Evolutionary conservation across 2,888 invertebrate species (phyloP).

Genomic region (Leptinotarsa haldemani): DNA sequence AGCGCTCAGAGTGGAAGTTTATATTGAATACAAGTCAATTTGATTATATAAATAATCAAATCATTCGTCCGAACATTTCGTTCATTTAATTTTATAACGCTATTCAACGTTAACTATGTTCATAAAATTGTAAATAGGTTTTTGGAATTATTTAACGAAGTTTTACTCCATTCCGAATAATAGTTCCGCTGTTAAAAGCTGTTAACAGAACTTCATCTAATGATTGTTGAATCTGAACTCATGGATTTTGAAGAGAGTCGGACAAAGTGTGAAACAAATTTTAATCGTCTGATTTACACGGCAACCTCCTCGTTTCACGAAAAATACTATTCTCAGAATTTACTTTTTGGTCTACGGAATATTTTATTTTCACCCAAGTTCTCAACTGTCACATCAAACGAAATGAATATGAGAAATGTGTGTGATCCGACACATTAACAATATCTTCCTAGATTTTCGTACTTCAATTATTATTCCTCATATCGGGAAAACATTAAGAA

Average conservation of each 20-base stretch:
- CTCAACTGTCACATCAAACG: too few species aligned
- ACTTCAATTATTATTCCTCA: too few species aligned
- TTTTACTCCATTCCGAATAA: not conserved
- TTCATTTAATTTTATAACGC: conserved; percentile 34
- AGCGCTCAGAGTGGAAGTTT: conserved; percentile 31
- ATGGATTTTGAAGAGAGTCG: not conserved
- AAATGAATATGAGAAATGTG: too few species aligned
- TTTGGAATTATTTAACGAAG: conserved; percentile 17
- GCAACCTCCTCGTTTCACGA: too few species aligned
- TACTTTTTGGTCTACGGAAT: too few species aligned
- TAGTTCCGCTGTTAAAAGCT: not conserved
- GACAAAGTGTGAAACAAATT: too few species aligned
- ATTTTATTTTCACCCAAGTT: too few species aligned
- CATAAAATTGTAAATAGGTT: conserved; percentile 32
- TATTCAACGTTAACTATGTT: conserved; percentile 31
- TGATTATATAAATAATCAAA: conserved; percentile 38
- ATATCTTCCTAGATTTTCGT: too few species aligned
- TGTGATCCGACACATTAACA: too few species aligned
- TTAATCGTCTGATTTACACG: too few species aligned
- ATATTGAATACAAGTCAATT: conserved; percentile 38
- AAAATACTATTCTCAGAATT: too few species aligned
- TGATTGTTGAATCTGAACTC: not conserved
- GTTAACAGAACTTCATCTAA: not conserved
- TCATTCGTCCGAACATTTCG: conserved; percentile 37
- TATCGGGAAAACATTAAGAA: too few species aligned